phyloP scores from a whole-genome alignment of 53 echinoderm and acorn worm species.

The Actinopyga echinites region DNA sequence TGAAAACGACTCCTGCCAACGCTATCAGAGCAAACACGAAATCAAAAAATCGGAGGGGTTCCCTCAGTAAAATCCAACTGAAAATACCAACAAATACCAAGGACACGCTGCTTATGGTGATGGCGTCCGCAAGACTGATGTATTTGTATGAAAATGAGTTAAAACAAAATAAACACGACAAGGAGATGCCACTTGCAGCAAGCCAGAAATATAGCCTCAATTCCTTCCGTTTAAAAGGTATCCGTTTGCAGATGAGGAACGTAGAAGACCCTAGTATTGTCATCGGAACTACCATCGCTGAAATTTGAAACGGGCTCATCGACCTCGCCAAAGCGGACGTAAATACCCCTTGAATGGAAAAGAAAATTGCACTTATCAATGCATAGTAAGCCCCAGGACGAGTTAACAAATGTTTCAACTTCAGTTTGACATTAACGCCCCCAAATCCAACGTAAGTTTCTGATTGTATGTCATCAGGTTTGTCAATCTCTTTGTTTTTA shows the following conservation, averaged over 20 bases:
- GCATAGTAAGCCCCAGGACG: no score
- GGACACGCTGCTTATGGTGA: not conserved
- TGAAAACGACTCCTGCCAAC: constrained; percentile 15
- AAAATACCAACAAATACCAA: constrained; percentile 4
- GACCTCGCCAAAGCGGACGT: not conserved
- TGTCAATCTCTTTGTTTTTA: no score
- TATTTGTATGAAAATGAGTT: not conserved
- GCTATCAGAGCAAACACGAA: constrained; percentile 6
- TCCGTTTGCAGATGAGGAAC: not conserved
- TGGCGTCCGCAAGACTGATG: not conserved
- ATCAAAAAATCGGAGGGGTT: not conserved
- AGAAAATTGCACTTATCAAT: no score
- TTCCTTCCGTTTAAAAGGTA: not conserved
- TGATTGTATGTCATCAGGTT: no score
- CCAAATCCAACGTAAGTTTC: no score
- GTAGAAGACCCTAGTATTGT: not conserved
- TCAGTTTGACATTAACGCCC: no score
- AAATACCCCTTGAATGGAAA: no score
- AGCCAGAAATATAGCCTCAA: not conserved
- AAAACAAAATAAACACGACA: not conserved
- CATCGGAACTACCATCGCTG: constrained; percentile 7
- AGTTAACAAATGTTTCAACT: no score
- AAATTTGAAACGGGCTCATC: not conserved
- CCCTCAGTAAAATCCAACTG: constrained; percentile 18
- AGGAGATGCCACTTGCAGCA: not conserved